Conservation (phyloP, 1,140 invertebrate genomes). For the Rhagoletis pomonella region DNA sequence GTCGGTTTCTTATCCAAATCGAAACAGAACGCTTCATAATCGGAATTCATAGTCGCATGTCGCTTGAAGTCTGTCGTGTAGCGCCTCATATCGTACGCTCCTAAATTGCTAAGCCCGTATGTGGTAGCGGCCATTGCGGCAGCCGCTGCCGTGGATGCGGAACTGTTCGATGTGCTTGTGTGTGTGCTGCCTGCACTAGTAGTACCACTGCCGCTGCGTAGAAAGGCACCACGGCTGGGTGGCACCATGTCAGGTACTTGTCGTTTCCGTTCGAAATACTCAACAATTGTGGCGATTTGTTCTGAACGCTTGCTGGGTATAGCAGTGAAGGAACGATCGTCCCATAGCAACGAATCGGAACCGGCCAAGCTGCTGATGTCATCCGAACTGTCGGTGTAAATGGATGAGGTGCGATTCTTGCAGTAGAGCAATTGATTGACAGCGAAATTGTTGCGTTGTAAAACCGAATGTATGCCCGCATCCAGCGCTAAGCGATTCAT, state of each 20-base stretch:
- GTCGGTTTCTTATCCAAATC: constrained; percentile 73
- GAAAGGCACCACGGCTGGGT: constrained; percentile 58
- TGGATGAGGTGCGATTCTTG: constrained; percentile 86
- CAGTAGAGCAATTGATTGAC: constrained; percentile 76
- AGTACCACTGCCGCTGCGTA: constrained; percentile 65
- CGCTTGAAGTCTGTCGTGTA: constrained; percentile 70
- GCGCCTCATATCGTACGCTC: constrained; percentile 67
- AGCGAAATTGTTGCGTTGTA: constrained; percentile 71
- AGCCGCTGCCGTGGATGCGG: constrained; percentile 62
- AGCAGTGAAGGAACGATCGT: constrained; percentile 78
- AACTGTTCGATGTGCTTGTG: constrained; percentile 57
- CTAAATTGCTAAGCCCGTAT: constrained; percentile 63
- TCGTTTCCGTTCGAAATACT: constrained; percentile 89
- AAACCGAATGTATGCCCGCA: constrained; percentile 73
- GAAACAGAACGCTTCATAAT: constrained; percentile 70
- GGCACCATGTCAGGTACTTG: constrained; percentile 69
- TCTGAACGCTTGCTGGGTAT: constrained; percentile 76
- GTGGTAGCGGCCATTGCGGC: constrained; percentile 68
- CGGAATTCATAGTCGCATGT: constrained; percentile 61
- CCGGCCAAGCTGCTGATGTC: constrained; percentile 87
- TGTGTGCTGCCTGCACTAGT: constrained; percentile 51
- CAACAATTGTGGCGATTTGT: constrained; percentile 89
- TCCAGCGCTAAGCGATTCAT: constrained; percentile 74
- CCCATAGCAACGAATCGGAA: constrained; percentile 82
- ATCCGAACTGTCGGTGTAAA: constrained; percentile 90